phyloP scores from a whole-genome alignment of 1,140 invertebrate genomes.

The Calosoma granatense region DNA sequence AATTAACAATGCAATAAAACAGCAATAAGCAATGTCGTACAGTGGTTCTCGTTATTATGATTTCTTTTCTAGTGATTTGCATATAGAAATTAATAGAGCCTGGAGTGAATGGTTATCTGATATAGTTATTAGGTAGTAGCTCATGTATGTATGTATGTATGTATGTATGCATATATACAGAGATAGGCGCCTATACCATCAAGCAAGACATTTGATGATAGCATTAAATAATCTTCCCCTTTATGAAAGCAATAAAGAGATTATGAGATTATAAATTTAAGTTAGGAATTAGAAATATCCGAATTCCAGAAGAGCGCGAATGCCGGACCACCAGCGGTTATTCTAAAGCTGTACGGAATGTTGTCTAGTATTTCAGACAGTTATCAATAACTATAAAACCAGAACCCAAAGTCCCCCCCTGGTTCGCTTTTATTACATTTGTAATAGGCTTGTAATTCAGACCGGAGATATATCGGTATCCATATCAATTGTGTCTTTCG shows the following conservation, averaged over 20 bases:
- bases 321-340: not conserved
- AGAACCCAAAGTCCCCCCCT: no score
- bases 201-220: no score
- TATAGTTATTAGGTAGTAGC: no score
- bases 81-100: no score
- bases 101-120: no score
- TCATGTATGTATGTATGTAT: not conserved
- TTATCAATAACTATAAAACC: not conserved
- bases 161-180: constrained; percentile 4
- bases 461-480: no score
- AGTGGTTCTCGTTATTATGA: no score
- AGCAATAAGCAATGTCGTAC: no score
- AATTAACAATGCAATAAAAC: no score
- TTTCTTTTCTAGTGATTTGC: not conserved
- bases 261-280: not conserved
- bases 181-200: no score
- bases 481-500: no score
- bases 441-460: not conserved
- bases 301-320: not conserved
- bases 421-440: not conserved
- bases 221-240: not conserved
- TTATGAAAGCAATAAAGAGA: not conserved
- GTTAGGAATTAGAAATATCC: not conserved
- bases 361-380: not conserved
- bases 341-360: not conserved